Conservation (phyloP, 2,113 vertebrate genomes). For the Ranitomeya variabilis region DNA sequence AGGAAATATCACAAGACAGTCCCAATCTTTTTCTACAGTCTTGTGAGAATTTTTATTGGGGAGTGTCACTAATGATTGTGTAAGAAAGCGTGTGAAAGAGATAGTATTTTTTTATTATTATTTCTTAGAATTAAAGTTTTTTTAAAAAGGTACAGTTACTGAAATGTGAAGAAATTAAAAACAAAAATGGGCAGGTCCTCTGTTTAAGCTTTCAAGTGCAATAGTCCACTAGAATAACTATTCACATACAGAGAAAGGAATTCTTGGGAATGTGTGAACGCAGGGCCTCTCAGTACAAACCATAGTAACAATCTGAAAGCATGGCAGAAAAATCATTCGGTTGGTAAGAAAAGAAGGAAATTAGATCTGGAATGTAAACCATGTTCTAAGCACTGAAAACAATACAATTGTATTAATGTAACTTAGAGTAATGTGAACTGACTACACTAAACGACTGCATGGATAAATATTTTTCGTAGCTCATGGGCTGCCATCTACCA, state of each 20-base stretch:
- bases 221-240: not conserved
- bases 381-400: not conserved
- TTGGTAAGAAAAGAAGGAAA: not conserved
- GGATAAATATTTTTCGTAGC: not conserved
- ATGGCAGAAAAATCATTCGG: not conserved
- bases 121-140: not conserved
- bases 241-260: not conserved
- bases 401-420: not conserved
- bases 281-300: not conserved
- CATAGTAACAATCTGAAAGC: not conserved
- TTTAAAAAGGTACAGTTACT: not conserved
- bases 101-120: not conserved
- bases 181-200: not conserved
- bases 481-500: slow-evolving; percentile 19
- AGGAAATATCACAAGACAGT: not conserved
- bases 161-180: not conserved
- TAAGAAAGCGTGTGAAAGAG: not conserved
- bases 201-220: not conserved
- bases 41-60: not conserved
- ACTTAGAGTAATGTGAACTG: slow-evolving; percentile 3
- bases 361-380: not conserved
- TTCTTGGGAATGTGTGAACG: not conserved
- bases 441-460: not conserved
- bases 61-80: not conserved
- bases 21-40: not conserved